phyloP scores from a whole-genome alignment of 2,888 invertebrate genomes.

The Alentia gelatinosa region DNA sequence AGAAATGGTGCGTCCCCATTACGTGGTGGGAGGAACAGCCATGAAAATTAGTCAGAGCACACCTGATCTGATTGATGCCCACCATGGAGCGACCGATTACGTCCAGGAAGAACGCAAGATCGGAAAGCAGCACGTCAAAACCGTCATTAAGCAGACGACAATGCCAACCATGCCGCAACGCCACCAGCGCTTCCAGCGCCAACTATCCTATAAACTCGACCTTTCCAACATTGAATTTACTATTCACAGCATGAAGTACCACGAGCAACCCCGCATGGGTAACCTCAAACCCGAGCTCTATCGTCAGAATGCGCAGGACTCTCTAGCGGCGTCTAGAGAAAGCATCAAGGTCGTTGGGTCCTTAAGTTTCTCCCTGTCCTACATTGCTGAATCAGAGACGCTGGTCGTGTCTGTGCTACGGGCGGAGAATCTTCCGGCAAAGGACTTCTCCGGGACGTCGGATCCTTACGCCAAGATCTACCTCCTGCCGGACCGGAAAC shows the following conservation, averaged over 20 bases:
- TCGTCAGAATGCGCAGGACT: constrained; percentile 81
- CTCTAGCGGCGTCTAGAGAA: not conserved
- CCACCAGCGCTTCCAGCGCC: constrained; percentile 90
- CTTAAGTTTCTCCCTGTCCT: constrained; percentile 87
- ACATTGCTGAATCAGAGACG: constrained; percentile 90
- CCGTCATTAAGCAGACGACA: constrained; percentile 90
- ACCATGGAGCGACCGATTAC: not conserved
- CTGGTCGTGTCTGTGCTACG: constrained; percentile 88
- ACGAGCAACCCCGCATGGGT: constrained; percentile 75
- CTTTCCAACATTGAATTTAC: constrained; percentile 90
- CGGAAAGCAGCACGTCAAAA: constrained; percentile 67
- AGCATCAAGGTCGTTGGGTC: constrained; percentile 57
- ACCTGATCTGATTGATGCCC: constrained; percentile 72
- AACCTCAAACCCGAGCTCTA: constrained; percentile 79
- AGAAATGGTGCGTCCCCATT: constrained; percentile 8
- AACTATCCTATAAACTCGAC: constrained; percentile 89
- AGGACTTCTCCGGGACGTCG: constrained; percentile 91
- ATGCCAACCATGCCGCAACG: constrained; percentile 90
- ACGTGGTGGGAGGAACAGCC: not conserved
- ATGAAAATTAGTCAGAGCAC: constrained; percentile 75
- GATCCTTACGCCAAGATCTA: constrained; percentile 94
- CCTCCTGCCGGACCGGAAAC: constrained; percentile 89
- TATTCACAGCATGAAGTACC: constrained; percentile 82
- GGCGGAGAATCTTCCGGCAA: constrained; percentile 89
- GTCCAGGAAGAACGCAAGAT: constrained; percentile 58